phyloP scores from a whole-genome alignment of 2,888 invertebrate species.

The Pseudococcus viburni region DNA sequence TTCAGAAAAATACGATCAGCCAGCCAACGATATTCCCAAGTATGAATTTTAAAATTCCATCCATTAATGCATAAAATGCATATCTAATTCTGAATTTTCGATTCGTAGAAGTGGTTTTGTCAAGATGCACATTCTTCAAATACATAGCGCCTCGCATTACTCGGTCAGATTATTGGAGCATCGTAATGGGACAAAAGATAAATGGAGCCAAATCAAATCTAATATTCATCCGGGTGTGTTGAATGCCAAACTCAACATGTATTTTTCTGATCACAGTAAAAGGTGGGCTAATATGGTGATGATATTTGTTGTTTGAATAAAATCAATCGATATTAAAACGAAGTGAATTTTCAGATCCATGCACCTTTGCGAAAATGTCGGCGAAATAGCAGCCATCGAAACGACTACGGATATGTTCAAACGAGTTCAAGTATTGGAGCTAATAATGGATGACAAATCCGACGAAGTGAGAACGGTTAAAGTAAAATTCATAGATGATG shows the following conservation, averaged over 20 bases:
- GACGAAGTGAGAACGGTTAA: neutral
- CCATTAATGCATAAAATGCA: neutral
- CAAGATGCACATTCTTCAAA: neutral
- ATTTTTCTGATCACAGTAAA: neutral
- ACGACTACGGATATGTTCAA: slow-evolving; percentile 21
- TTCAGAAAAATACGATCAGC: neutral
- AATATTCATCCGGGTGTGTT: neutral
- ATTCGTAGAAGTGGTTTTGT: slow-evolving; percentile 33
- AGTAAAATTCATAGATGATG: slow-evolving; percentile 52
- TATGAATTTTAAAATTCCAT: slow-evolving; percentile 14
- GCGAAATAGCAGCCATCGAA: slow-evolving; percentile 26
- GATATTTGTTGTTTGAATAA: neutral
- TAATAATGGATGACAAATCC: neutral
- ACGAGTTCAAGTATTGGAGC: neutral
- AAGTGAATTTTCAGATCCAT: neutral
- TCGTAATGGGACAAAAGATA: neutral
- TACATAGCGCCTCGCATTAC: slow-evolving; percentile 53
- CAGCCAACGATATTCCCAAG: slow-evolving; percentile 1
- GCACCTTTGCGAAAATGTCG: neutral
- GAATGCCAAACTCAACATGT: neutral
- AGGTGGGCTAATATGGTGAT: neutral
- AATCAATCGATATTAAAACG: neutral
- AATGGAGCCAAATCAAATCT: neutral
- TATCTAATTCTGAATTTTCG: neutral
- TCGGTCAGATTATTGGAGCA: slow-evolving; percentile 47